Base-by-base conservation (phyloP, 2,888 invertebrate genomes). In the Eupithecia exiguata region DNA sequence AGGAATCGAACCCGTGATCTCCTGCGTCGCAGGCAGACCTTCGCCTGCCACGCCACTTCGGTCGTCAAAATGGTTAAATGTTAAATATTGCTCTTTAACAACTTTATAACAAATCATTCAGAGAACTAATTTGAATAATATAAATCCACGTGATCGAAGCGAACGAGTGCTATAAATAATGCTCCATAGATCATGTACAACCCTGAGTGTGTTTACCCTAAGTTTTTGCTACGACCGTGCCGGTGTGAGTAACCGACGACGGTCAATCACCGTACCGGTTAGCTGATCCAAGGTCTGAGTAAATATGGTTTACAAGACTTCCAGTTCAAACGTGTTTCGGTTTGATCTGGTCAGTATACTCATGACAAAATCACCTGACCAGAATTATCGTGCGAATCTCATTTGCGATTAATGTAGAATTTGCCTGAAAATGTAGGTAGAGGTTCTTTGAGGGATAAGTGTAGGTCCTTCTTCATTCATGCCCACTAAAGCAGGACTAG, bases 241-340 rank as follows among this genome's bases (percentile, higher is more conserved):
- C 72, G 75, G 75, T 76, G 78, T 90, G 89, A 91, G 89, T 89
- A 91, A 91, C 90, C 91, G 85, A 58, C 74, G 72, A 82, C 89
- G 91, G 92, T 91, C 92, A 91, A 78, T 92, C 90, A 91, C 92
- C 91, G 89, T 83, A 82, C 85, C 87, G 88, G 86, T 88, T 84
- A 86, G 83, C 80, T 85, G 85, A 77, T 84, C 75, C 88, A 89
- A 89, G 89, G 90, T 84, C 88, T 85, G 80, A 80, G 81, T 84
- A 87, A 87, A 87, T 87, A 85, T 81, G 77, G 80, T 81, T 77
- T 79, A 70, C 74, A 76, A 77, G 71, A 75, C 21, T 77, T 78
- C 77, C 72, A 75, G 68, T 77, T 68, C 61, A 73, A 78, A 79
- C 79, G 73, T 80, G 78, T 76, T 77, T 76, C 67, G 77, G 78